Conservation (phyloP, 2,888 invertebrate species). For the Phortica okadai region DNA sequence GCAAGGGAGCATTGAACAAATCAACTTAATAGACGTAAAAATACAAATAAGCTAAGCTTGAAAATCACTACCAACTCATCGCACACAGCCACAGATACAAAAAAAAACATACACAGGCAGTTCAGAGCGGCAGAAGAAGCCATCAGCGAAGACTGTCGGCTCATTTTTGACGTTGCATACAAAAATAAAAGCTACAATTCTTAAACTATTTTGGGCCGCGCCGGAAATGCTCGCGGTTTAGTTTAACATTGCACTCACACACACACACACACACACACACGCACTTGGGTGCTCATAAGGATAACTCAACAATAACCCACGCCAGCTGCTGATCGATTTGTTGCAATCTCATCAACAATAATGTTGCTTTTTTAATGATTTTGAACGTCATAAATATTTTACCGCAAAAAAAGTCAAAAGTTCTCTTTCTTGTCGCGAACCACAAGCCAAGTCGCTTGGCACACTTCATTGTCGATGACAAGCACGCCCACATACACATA, state of each 20-base stretch:
- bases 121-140: too few species aligned
- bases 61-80: too few species aligned
- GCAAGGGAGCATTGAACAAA: conserved; percentile 41
- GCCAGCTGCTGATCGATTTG: neutral
- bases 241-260: neutral
- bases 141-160: too few species aligned
- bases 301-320: conserved; percentile 1
- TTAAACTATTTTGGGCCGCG: neutral
- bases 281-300: neutral
- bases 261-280: neutral
- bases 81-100: too few species aligned
- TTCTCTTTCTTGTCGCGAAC: neutral
- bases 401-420: neutral
- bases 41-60: neutral
- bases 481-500: too few species aligned
- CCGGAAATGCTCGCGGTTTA: conserved; percentile 22
- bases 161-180: neutral
- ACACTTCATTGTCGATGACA: too few species aligned
- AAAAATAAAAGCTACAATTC: neutral
- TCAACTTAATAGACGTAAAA: conserved; percentile 39
- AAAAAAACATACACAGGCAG: too few species aligned
- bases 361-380: neutral
- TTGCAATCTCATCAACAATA: too few species aligned
- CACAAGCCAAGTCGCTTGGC: neutral
- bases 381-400: neutral